Evolutionary conservation across 2,888 invertebrate species (phyloP).

Genomic region (Zele albiditarsus): DNA sequence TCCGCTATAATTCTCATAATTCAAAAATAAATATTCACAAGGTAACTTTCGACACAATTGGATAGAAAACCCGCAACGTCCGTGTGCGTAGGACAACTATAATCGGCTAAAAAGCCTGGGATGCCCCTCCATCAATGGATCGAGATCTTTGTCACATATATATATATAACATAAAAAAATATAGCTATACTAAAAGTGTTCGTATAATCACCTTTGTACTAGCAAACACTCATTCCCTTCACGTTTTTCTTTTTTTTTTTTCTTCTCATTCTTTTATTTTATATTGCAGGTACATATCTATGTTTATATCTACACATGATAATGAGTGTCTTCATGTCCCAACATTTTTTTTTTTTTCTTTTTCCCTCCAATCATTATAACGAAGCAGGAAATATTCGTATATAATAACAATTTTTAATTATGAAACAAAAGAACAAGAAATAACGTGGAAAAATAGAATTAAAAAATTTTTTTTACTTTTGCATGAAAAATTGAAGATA

Average conservation of each 20-base stretch:
- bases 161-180: background rate
- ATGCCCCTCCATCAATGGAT: background rate
- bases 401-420: no score
- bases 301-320: slow-evolving; percentile 3
- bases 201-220: background rate
- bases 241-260: background rate
- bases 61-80: background rate
- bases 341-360: background rate
- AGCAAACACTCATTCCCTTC: background rate
- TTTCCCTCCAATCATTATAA: no score
- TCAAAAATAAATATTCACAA: slow-evolving; percentile 1
- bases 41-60: background rate
- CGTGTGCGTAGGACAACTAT: background rate
- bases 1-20: background rate
- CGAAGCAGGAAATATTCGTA: no score
- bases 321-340: background rate
- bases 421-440: no score
- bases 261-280: background rate
- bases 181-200: background rate
- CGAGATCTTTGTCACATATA: background rate
- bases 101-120: slow-evolving; percentile 1
- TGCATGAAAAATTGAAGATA: background rate
- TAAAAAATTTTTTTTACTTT: no score
- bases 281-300: background rate
- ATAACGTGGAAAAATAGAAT: background rate